Evolutionary conservation across 2,113 vertebrate genomes (phyloP), one percentile per base, ranked within the genome.

Genomic region (Bombycilla garrulus): DNA sequence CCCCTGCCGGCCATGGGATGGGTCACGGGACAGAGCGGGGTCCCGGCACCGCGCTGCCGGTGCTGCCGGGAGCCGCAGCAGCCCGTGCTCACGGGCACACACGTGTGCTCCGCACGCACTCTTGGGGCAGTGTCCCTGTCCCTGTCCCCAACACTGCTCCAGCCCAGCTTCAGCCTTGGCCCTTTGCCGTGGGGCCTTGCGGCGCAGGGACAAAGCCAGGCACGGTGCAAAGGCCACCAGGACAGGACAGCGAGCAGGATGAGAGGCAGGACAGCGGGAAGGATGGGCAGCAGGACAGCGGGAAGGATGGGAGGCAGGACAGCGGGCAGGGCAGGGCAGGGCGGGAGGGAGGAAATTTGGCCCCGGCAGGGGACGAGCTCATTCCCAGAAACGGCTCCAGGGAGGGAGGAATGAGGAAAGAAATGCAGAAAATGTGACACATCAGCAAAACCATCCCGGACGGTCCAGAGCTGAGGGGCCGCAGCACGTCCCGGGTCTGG

Each of bases 361-460:
- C 42, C 51, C 86, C 73, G 91, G 80, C 76, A 31, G 35, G 44
- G 67, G 64, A 69, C 24, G 42, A 86, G 67, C 62, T 57, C 73
- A 40, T 89, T 92, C 93, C 83, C 93, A 91, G 91, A 61, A 91
- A 67, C 6, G 1, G 73, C 83, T 87, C 71, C 56, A 81, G 14
- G 9, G 86, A 96, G 83, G 33, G 69, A 93, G 90, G 95, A 90
- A 88, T 77, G 90, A 86, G 91, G 91, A 91, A 93, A 67, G 77
- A 93, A 97, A 94, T 90, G 89, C 86, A 83, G 91, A 81, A 91
- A 97, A 96, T 97, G 89, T 97, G 95, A 96, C 93, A 94, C 96
- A 96, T 95, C 96, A 97, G 96, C 97, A 97, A 86, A 91, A 82
- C 61, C 65, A 5, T 61, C 76, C 90, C 4, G 42, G 84, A 87